phyloP scores from a whole-genome alignment of 2,888 invertebrate species.

The Poecilobothrus nobilitatus region DNA sequence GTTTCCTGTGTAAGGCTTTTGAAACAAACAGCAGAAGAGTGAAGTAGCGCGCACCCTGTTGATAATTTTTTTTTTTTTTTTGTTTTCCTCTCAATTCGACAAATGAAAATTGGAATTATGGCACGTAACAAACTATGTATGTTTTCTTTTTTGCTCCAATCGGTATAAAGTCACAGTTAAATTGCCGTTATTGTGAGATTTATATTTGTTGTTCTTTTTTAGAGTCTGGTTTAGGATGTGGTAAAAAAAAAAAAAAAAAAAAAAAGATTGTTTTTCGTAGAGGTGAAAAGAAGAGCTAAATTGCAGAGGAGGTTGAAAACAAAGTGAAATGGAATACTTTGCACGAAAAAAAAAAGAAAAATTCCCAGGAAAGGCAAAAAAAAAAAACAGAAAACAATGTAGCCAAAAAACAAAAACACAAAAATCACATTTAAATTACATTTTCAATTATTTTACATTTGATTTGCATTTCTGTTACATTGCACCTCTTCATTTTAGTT shows the following conservation, averaged over 20 bases:
- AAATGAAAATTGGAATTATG: constrained; percentile 3
- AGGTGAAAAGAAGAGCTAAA: too few species aligned
- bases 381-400: too few species aligned
- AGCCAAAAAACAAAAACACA: too few species aligned
- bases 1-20: neutral
- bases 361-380: too few species aligned
- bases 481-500: neutral
- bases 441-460: constrained; percentile 2
- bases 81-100: neutral
- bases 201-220: neutral
- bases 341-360: too few species aligned
- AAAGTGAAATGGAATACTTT: too few species aligned
- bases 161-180: neutral
- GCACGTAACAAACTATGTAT: constrained; percentile 1
- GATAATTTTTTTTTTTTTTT: neutral
- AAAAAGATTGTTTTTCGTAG: too few species aligned
- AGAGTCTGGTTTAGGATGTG: neutral
- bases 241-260: neutral
- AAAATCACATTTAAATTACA: neutral
- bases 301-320: too few species aligned
- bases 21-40: neutral
- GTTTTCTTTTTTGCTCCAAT: neutral
- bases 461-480: neutral
- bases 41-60: neutral
- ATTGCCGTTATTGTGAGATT: neutral